Conservation (phyloP, 2,113 vertebrate species). For the Salminus brasiliensis region DNA sequence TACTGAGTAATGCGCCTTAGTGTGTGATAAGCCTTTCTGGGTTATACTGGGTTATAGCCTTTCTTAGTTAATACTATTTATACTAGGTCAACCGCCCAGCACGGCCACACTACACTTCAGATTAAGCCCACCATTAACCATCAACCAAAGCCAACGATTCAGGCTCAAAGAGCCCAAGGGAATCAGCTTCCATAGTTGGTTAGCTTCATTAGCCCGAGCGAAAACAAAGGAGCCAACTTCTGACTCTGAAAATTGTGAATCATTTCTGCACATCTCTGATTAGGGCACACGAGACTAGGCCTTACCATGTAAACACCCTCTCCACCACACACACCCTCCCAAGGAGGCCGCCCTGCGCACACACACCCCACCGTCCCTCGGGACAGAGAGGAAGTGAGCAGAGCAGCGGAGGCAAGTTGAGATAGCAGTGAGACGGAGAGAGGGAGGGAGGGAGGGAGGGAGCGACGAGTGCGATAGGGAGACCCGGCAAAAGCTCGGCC, state of each 20-base stretch:
- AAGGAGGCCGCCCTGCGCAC: constrained; percentile 60
- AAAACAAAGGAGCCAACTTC: no score
- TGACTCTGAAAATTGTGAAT: constrained; percentile 34
- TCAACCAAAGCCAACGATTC: no score
- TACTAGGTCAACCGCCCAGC: no score
- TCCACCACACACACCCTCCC: constrained; percentile 50
- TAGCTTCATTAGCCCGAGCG: no score
- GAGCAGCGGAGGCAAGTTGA: constrained; percentile 54
- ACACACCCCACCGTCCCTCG: constrained; percentile 62
- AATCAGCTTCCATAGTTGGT: no score
- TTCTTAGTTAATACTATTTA: no score
- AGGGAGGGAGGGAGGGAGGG: constrained; percentile 52
- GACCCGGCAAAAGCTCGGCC: constrained; percentile 52
- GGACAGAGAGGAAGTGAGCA: constrained; percentile 73
- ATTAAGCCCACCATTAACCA: no score
- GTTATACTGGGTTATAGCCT: no score
- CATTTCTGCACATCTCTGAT: constrained; percentile 62
- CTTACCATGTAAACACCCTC: constrained; percentile 74
- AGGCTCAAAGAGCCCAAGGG: no score
- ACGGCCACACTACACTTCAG: no score
- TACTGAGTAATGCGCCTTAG: no score
- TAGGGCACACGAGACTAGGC: constrained; percentile 68
- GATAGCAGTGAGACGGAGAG: constrained; percentile 61
- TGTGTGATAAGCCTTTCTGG: no score
- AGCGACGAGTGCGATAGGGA: constrained; percentile 59